A percentile compares a stretch with the other conserved stretches of the same genome.
Evolutionary conservation across 2,797 vertebrate species (phyloP).

Genomic region (Alfaro cultratus): DNA sequence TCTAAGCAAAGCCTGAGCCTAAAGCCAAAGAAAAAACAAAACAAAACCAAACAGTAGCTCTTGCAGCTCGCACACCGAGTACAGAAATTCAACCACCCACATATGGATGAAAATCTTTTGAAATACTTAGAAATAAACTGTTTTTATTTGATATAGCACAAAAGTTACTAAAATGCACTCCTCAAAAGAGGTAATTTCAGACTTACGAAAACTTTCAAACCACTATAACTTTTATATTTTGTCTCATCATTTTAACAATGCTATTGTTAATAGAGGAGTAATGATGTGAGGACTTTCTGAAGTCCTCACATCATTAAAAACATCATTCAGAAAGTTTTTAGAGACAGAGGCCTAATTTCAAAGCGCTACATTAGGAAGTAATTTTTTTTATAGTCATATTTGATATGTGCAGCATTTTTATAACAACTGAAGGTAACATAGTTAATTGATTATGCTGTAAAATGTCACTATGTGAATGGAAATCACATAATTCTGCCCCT

Average conservation of each 20-base stretch:
- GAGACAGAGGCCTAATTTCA: too few relatives aligned
- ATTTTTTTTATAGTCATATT: too few relatives aligned
- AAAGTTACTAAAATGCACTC: neutral
- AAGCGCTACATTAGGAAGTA: too few relatives aligned
- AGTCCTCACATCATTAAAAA: too few relatives aligned
- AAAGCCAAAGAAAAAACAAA: conserved; percentile 30
- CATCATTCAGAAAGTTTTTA: too few relatives aligned
- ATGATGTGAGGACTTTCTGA: too few relatives aligned
- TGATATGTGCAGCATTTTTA: too few relatives aligned
- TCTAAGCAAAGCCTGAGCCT: conserved; percentile 67
- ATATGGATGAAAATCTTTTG: neutral
- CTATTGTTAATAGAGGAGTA: too few relatives aligned
- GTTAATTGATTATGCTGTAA: too few relatives aligned
- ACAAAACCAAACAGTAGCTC: conserved; percentile 23
- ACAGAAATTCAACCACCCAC: conserved; percentile 2
- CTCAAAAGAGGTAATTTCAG: neutral
- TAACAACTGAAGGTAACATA: too few relatives aligned
- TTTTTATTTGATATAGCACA: neutral
- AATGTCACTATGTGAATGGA: too few relatives aligned
- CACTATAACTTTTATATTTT: neutral
- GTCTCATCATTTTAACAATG: neutral
- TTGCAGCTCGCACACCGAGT: conserved; percentile 8
- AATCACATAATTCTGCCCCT: too few relatives aligned
- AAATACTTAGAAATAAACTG: neutral
- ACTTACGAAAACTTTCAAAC: neutral